Evolutionary conservation across 2,113 vertebrate genomes (phyloP).

Genomic region (Brienomyrus brachyistius): DNA sequence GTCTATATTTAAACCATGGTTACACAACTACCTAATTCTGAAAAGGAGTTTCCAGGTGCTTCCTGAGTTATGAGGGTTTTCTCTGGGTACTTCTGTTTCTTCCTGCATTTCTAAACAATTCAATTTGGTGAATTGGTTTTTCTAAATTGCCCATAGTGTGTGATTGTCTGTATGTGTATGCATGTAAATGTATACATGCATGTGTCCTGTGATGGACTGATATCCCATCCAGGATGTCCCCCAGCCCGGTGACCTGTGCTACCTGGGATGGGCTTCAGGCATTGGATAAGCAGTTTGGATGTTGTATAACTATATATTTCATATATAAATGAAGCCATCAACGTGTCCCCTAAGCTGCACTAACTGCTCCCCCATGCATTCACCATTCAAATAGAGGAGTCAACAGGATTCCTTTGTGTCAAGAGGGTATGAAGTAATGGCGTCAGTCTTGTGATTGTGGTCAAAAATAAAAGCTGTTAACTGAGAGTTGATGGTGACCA

Average conservation of each 20-base stretch:
- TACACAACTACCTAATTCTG: too few species aligned
- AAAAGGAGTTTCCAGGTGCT: too few species aligned
- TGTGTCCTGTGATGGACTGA: not conserved
- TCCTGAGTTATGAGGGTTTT: too few species aligned
- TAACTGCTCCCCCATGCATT: not conserved
- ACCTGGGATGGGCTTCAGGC: not conserved
- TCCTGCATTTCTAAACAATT: not conserved
- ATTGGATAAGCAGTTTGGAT: not conserved
- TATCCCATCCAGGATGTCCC: not conserved
- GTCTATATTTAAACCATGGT: too few species aligned
- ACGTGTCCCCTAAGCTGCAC: not conserved
- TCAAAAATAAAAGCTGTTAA: not conserved
- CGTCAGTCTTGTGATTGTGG: not conserved
- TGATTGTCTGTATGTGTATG: not conserved
- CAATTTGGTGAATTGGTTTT: not conserved
- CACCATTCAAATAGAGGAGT: not conserved
- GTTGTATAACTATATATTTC: not conserved
- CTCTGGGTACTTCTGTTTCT: not conserved
- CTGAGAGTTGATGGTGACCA: not conserved
- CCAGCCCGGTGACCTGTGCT: not conserved
- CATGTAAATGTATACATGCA: not conserved
- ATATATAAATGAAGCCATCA: not conserved
- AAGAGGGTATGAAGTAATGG: not conserved
- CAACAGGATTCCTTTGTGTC: not conserved
- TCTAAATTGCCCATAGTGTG: too few species aligned